phyloP scores from a whole-genome alignment of 2,113 vertebrate genomes.

The Hyperoodon ampullatus region DNA sequence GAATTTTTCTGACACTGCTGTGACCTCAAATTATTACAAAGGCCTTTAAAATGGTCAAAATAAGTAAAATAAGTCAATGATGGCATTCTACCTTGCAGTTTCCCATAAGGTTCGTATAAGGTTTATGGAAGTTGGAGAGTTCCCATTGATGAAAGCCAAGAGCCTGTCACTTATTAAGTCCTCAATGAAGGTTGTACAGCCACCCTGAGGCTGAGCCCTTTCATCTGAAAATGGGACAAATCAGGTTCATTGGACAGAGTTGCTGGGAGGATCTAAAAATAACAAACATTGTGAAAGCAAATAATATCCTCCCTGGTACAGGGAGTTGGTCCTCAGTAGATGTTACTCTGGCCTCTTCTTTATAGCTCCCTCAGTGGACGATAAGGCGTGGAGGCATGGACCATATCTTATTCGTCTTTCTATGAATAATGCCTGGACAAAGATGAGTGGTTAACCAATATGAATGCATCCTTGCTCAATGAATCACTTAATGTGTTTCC shows the following conservation, averaged over 20 bases:
- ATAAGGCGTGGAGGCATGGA: not conserved
- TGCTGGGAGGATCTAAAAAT: not conserved
- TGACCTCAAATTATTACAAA: not conserved
- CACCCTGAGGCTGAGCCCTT: not conserved
- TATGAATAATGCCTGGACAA: not conserved
- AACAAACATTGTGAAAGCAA: not conserved
- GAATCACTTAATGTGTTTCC: not conserved
- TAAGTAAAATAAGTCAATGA: not conserved
- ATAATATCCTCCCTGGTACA: not conserved
- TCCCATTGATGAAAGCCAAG: rapidly evolving
- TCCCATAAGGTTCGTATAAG: not conserved
- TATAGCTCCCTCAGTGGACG: not conserved
- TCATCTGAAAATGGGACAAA: not conserved
- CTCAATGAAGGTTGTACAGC: not conserved
- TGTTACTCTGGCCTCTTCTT: not conserved
- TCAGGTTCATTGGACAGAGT: not conserved
- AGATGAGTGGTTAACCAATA: not conserved
- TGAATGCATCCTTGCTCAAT: not conserved
- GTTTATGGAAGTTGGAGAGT: not conserved
- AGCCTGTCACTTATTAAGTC: not conserved
- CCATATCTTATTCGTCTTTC: not conserved
- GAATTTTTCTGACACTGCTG: constrained; percentile 43
- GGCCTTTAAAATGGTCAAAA: not conserved
- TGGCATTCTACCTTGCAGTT: not conserved
- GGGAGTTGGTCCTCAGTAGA: not conserved